Evolutionary conservation across 1,140 invertebrate species (phyloP).

Genomic region (Wiebesia pumilae): DNA sequence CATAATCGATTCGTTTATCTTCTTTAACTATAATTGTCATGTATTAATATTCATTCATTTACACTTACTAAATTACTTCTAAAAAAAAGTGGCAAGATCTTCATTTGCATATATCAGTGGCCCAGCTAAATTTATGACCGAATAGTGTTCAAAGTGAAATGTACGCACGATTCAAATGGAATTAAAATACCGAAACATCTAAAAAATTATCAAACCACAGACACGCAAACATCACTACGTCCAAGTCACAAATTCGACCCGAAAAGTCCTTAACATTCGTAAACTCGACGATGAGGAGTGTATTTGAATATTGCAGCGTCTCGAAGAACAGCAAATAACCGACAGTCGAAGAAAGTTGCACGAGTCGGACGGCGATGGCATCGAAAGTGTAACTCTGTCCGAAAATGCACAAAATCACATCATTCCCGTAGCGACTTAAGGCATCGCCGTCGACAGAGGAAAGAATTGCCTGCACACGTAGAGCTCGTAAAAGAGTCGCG

Average conservation of each 20-base stretch:
- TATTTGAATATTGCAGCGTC: too few species aligned
- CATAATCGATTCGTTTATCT: too few species aligned
- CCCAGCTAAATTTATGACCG: too few species aligned
- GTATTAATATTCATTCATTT: too few species aligned
- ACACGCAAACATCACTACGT: neutral
- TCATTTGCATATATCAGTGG: too few species aligned
- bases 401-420: neutral
- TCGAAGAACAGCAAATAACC: too few species aligned
- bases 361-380: neutral
- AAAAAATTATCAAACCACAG: neutral
- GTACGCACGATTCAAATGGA: neutral
- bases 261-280: neutral
- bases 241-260: neutral
- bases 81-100: too few species aligned
- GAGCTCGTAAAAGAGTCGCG: constrained; percentile 6
- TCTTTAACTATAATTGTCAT: too few species aligned
- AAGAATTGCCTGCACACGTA: constrained; percentile 19
- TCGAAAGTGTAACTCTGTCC: neutral
- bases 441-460: neutral
- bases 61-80: too few species aligned
- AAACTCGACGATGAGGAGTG: neutral
- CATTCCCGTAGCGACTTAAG: neutral
- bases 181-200: neutral
- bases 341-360: neutral
- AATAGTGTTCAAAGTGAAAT: too few species aligned